Evolutionary conservation across 2,797 vertebrate genomes (phyloP), one percentile per base, ranked within the genome.

Genomic region (Allochrocebus solatus): DNA sequence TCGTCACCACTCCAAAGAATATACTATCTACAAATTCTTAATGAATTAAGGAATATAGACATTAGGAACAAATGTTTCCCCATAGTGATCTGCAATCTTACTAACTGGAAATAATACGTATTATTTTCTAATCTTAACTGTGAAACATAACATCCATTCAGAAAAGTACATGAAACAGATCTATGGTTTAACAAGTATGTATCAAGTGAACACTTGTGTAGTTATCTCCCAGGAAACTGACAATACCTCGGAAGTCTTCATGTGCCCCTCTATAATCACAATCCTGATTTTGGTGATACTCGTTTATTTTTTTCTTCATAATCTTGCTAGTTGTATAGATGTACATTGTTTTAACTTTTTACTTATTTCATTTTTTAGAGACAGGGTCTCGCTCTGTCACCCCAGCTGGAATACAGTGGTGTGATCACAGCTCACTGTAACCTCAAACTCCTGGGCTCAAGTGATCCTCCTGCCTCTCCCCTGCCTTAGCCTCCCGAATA

Each of bases 111-210:
- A 95, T 76, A 41, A 72, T 30, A 89, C 3, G 39, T 50, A 50
- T 43, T 64, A 88, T 85, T 93, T 94, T 95, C 41, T 48, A 91
- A 87, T 90, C 39, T 87, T 94, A 80, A 93, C 22, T 94, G 11
- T 82, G 41, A 87, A 91, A 88, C 17, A 55, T 21, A 91, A 78
- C 64, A 94, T 67, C 67, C 41, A 92, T 79, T 96, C 33, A 79
- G 64, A 87, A 86, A 90, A 57, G 64, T 81, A 16, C 30, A 59
- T 67, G 53, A 91, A 89, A 88, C 24, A 48, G 12, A 90, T 43
- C 22, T 55, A 87, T 41, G 59, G 55, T 89, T 97, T 82, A 97
- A 96, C 55, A 94, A 82, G n/a, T 79, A 84, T 78, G 26, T 82
- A 84, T 48, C 75, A 97, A 46, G 50, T 75, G 61, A 95, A 95